Evolutionary conservation across 2,888 invertebrate species (phyloP), one percentile per base, ranked within the genome.

Genomic region (Mesopsocus fuscifrons): DNA sequence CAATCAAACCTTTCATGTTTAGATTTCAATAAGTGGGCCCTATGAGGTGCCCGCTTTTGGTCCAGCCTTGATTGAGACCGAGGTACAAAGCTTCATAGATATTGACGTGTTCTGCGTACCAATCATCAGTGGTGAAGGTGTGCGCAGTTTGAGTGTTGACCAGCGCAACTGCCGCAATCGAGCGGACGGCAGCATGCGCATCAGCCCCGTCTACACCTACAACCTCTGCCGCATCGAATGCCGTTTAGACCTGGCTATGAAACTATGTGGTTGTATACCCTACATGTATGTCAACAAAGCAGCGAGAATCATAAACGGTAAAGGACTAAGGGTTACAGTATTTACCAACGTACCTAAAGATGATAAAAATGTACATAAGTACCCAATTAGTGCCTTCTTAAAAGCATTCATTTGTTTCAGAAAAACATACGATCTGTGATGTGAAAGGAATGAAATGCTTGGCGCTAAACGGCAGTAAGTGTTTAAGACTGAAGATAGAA

Each of bases 61-160:
- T 17, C 15, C 33, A 6, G 17, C 15, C 15, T 16, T 15, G 33
- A 33, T 33, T 15, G 17, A 33, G 6, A 16, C 33, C 17, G 33
- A 33, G 17, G 16, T 17, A 16, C 17, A 16, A 17, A 16, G 5
- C 49, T 74, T 72, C 49, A 67, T 72, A 55, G 73, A 71, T 11
- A 55, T 74, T 4, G 72, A 72, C 46, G 61, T 74, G 3, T 68
- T 68, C 2, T 72, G 72, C 0, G 51, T 71, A 26, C 67, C 71
- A 41, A 71, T 73, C 11, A 70, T 68, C 49, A 73, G 72, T 0
- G 62, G 71, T 0, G 57, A 65, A 2, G 69, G 67, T 44, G 71
- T 71, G 1, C 45, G 46, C 20, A 20, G 45, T 9, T 48, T 59
- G 18, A 48, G 43, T 1, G 47, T 55, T 8, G 30, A 45, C 20